These are phyloP conservation scores for Rhagoletis zephyria DNA, from an alignment of 1,140 invertebrate species.

Conservation along the genomic window DNA sequence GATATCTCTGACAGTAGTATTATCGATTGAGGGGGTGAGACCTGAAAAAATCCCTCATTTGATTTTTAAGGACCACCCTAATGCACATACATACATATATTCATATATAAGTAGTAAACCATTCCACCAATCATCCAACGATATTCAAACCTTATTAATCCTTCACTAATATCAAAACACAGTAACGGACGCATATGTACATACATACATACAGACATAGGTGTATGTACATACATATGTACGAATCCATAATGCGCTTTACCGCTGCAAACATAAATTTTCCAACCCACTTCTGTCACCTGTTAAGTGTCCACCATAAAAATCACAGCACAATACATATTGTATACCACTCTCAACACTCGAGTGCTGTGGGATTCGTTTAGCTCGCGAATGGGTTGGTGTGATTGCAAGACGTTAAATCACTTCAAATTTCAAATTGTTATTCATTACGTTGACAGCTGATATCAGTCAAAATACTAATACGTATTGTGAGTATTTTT, in stretches of 20 bases:
- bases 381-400: slow-evolving; percentile 65
- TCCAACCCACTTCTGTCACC: slow-evolving; percentile 46
- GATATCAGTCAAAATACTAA: background rate
- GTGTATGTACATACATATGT: background rate
- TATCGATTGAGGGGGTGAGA: too few species aligned
- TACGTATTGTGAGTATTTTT: background rate
- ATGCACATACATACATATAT: background rate
- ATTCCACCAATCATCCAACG: background rate
- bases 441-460: slow-evolving; percentile 40
- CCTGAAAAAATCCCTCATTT: too few species aligned
- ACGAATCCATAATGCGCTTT: background rate
- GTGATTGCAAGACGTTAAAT: slow-evolving; percentile 55
- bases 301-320: slow-evolving; percentile 64
- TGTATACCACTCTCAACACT: slow-evolving; percentile 60
- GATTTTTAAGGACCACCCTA: too few species aligned
- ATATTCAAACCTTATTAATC: slow-evolving; percentile 37
- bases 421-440: slow-evolving; percentile 47
- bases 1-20: too few species aligned
- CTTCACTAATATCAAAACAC: slow-evolving; percentile 7
- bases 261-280: slow-evolving; percentile 33
- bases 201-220: background rate
- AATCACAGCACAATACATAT: slow-evolving; percentile 63
- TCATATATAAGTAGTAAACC: background rate
- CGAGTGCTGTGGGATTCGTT: slow-evolving; percentile 71
- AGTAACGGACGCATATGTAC: background rate